Conservation (phyloP, 2,888 invertebrate genomes). For the Calameuta pallipes region DNA sequence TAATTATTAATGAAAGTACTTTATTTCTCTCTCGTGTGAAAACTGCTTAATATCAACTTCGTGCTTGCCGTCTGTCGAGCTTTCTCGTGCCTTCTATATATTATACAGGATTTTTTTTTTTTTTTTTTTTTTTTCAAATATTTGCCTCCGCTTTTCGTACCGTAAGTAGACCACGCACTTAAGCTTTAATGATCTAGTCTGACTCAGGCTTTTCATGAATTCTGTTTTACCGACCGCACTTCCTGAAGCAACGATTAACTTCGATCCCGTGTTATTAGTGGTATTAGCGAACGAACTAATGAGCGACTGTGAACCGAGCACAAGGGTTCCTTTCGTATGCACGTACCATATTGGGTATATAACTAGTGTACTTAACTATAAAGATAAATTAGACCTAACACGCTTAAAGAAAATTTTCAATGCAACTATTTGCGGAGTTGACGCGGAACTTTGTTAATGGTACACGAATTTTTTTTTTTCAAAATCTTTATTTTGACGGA, state of each 20-base stretch:
- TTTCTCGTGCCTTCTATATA: neutral
- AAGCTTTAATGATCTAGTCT: neutral
- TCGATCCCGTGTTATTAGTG: neutral
- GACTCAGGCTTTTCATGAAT: neutral
- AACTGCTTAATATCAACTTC: neutral
- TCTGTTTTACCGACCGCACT: neutral
- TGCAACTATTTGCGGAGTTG: neutral
- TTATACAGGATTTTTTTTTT: neutral
- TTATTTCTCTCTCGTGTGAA: neutral
- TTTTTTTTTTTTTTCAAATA: neutral
- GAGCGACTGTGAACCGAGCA: neutral
- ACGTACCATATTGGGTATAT: neutral
- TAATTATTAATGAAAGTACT: neutral
- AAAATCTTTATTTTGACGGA: too few species aligned
- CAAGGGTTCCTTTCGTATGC: neutral
- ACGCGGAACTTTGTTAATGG: neutral
- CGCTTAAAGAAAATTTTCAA: neutral
- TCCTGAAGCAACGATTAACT: neutral
- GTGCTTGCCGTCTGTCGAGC: neutral
- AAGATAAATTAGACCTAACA: neutral
- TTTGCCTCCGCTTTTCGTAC: neutral
- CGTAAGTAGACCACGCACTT: neutral
- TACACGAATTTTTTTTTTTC: too few species aligned
- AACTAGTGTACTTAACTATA: neutral
- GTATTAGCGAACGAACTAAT: neutral